Evolutionary conservation across 2,113 vertebrate species (phyloP).

Genomic region (Eonycteris spelaea): DNA sequence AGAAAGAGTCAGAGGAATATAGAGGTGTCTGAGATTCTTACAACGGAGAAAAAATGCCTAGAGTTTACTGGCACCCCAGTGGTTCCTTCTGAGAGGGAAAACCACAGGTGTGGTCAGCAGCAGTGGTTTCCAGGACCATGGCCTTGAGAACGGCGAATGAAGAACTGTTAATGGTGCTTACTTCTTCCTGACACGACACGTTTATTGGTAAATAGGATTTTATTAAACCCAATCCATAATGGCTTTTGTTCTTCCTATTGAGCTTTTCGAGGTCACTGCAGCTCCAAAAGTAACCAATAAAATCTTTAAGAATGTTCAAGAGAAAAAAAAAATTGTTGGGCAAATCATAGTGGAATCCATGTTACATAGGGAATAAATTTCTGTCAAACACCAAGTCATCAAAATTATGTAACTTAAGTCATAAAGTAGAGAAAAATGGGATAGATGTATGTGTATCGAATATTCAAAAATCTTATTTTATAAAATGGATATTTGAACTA

Average conservation of each 20-base stretch:
- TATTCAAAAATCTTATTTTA: background rate
- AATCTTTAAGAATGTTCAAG: background rate
- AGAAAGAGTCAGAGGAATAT: background rate
- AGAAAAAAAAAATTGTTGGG: background rate
- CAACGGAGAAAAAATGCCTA: background rate
- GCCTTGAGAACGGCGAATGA: background rate
- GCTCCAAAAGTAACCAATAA: background rate
- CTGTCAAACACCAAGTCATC: background rate
- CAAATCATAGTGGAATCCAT: background rate
- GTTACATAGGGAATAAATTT: background rate
- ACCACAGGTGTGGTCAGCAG: background rate
- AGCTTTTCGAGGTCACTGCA: background rate
- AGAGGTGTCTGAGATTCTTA: background rate
- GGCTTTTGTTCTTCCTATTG: background rate
- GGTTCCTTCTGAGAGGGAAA: background rate
- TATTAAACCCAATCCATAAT: background rate
- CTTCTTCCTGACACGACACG: background rate
- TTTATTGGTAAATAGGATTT: background rate
- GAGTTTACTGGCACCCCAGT: background rate
- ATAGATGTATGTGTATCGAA: background rate
- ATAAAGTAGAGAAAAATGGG: background rate
- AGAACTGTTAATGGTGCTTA: background rate
- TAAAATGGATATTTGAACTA: background rate
- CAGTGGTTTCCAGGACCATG: background rate
- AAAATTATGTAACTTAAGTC: background rate